These are phyloP conservation scores for Tragelaphus scriptus DNA, from an alignment of 2,113 vertebrate species.

Conservation along the genomic window DNA sequence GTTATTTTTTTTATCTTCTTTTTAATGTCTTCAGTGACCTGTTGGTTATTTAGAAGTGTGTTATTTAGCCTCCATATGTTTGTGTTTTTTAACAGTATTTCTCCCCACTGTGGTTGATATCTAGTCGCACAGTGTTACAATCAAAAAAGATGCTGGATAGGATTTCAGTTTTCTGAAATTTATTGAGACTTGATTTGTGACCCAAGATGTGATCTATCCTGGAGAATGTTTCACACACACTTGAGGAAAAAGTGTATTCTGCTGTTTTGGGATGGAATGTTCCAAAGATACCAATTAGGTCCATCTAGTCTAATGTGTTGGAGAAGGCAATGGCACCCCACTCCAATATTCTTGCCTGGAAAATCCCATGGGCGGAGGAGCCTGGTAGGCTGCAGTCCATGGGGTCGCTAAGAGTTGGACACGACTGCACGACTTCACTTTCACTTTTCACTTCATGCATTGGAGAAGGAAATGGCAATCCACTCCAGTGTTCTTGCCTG, in stretches of 20 bases:
- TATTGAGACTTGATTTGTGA: background rate
- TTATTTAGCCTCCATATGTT: background rate
- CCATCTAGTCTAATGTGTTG: background rate
- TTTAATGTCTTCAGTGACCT: background rate
- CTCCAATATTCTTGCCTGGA: too few relatives aligned
- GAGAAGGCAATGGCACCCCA: too few relatives aligned
- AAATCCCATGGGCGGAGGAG: too few relatives aligned
- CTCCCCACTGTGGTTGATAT: background rate
- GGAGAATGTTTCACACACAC: background rate
- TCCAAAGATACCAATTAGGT: background rate
- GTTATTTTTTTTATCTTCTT: background rate
- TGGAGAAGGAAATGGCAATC: too few relatives aligned
- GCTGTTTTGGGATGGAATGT: background rate
- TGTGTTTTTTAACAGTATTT: background rate
- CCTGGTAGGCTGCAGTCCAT: too few relatives aligned
- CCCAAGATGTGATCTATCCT: background rate
- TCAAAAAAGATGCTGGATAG: background rate
- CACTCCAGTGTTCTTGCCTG: too few relatives aligned
- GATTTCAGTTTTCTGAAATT: background rate
- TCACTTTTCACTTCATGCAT: too few relatives aligned
- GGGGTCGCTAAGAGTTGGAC: too few relatives aligned
- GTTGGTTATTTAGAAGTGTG: background rate
- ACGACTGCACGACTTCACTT: background rate
- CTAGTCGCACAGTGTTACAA: background rate
- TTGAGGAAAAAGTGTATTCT: background rate